Evolutionary conservation across 2,888 invertebrate genomes (phyloP).

Genomic region (Thysanoteuthis rhombus): DNA sequence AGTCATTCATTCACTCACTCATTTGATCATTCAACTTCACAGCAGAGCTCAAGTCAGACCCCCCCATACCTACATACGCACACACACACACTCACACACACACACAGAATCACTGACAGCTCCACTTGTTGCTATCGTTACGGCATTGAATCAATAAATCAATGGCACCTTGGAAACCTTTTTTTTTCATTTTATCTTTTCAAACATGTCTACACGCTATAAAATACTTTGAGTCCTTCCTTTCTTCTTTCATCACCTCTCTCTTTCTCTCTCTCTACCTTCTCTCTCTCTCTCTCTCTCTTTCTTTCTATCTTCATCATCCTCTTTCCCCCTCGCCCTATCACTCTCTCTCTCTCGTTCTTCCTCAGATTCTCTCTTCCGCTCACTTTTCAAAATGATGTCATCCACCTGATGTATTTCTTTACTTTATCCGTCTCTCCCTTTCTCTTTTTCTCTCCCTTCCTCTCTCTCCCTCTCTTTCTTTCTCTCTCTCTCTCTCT

Average conservation of each 20-base stretch:
- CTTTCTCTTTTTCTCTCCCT: no score
- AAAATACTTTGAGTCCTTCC: accelerated
- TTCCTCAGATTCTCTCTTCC: no score
- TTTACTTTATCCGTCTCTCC: no score
- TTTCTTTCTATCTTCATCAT: no score
- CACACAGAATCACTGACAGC: not conserved
- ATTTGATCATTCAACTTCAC: no score
- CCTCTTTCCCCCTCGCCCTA: not conserved
- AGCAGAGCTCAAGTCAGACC: not conserved
- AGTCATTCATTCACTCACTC: not conserved
- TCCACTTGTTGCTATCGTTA: not conserved
- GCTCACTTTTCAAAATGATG: not conserved
- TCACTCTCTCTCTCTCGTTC: not conserved
- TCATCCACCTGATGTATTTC: no score
- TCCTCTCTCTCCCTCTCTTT: no score
- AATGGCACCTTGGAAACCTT: not conserved
- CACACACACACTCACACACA: no score
- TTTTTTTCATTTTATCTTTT: not conserved
- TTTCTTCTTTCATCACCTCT: not conserved
- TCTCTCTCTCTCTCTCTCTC: not conserved
- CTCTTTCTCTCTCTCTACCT: not conserved
- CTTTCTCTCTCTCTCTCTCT: no score
- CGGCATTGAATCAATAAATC: not conserved
- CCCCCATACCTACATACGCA: no score
- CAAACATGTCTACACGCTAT: not conserved